phyloP scores from a whole-genome alignment of 2,797 vertebrate genomes.

The Pseudocheirus occidentalis region DNA sequence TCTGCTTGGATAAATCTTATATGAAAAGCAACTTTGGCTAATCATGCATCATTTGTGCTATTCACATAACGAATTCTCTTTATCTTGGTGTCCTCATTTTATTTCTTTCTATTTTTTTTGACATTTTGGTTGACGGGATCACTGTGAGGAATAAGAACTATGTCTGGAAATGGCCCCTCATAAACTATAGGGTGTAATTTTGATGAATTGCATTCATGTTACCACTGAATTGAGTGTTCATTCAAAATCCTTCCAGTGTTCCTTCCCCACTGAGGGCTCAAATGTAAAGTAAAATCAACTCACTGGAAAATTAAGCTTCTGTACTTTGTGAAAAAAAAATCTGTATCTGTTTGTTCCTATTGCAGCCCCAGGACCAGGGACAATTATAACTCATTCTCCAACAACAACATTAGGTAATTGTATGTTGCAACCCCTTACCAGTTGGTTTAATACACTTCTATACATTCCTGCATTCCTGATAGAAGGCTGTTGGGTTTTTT shows the following conservation, averaged over 20 bases:
- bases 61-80: neutral
- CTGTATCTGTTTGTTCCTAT: neutral
- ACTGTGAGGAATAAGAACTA: neutral
- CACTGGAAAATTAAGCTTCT: neutral
- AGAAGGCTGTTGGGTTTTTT: neutral
- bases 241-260: neutral
- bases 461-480: neutral
- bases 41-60: neutral
- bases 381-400: neutral
- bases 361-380: neutral
- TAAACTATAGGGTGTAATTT: neutral
- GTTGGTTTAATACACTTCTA: neutral
- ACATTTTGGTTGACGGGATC: neutral
- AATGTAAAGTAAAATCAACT: neutral
- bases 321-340: neutral
- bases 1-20: neutral
- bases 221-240: neutral
- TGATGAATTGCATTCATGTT: neutral
- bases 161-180: neutral
- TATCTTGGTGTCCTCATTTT: neutral
- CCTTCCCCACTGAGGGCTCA: neutral
- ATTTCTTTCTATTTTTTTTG: neutral
- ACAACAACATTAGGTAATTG: conserved; percentile 2
- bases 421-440: neutral
- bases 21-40: neutral